Evolutionary conservation across 1,140 invertebrate genomes (phyloP).

Genomic region (Leguminivora glycinivorella): DNA sequence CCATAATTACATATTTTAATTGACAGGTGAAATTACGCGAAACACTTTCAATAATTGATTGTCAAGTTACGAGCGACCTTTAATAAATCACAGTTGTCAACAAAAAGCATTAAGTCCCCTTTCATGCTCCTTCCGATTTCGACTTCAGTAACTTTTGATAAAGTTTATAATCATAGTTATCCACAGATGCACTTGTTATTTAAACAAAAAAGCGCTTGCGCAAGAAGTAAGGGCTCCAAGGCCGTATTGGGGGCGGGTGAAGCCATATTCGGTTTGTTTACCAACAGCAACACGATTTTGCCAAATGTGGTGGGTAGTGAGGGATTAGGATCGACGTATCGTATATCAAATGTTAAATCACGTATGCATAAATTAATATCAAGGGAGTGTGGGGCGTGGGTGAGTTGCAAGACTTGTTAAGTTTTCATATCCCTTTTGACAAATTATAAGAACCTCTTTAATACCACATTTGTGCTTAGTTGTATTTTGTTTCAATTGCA

Average conservation of each 20-base stretch:
- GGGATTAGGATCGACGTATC: neutral
- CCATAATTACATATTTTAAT: neutral
- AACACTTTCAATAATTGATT: slow-evolving; percentile 4
- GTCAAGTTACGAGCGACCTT: neutral
- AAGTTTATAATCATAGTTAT: neutral
- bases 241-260: neutral
- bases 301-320: slow-evolving; percentile 2
- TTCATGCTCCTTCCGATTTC: neutral
- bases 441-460: too few species aligned
- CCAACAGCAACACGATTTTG: neutral
- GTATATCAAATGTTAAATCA: neutral
- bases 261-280: slow-evolving; percentile 10
- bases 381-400: neutral
- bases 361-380: neutral
- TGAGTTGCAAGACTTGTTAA: neutral
- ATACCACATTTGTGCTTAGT: too few species aligned
- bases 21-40: slow-evolving; percentile 7
- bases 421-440: neutral
- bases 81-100: neutral
- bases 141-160: neutral
- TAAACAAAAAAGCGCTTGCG: neutral
- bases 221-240: neutral
- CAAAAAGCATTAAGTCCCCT: neutral
- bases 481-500: too few species aligned
- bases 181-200: neutral